These are phyloP conservation scores for Anabas testudineus DNA, from an alignment of 2,797 vertebrate genomes.

Conservation along the genomic window DNA sequence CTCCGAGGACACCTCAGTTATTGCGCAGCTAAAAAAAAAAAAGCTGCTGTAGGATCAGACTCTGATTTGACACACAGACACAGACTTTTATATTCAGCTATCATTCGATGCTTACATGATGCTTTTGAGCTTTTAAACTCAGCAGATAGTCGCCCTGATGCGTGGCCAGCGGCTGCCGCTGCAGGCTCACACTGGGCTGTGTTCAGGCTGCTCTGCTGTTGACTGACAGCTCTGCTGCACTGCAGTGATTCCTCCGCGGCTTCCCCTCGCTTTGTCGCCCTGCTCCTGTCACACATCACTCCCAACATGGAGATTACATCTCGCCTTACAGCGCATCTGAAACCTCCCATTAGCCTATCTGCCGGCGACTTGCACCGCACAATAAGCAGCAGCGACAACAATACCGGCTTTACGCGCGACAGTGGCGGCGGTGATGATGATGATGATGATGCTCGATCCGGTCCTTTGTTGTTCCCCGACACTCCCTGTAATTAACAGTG, in stretches of 20 bases:
- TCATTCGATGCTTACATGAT: background rate
- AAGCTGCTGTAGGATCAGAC: background rate
- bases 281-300: constrained; percentile 45
- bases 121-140: background rate
- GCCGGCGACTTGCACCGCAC: constrained; percentile 1
- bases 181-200: constrained; percentile 17
- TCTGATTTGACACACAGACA: background rate
- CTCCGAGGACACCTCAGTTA: background rate
- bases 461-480: constrained; percentile 66
- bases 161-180: background rate
- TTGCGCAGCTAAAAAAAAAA: constrained; percentile 24
- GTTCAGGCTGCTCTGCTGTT: constrained; percentile 53
- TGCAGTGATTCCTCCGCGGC: constrained; percentile 77
- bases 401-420: constrained; percentile 29
- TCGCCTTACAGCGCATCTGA: constrained; percentile 27
- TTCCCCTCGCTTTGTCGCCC: constrained; percentile 52
- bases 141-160: constrained; percentile 4
- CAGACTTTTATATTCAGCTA: background rate
- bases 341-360: constrained; percentile 11
- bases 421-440: background rate
- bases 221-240: constrained; percentile 84
- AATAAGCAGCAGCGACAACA: background rate
- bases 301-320: constrained; percentile 33
- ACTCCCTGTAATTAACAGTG: constrained; percentile 37
- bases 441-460: constrained; percentile 19